Conservation (phyloP, 2,113 vertebrate genomes). For the Andinoacara biseriatus region DNA sequence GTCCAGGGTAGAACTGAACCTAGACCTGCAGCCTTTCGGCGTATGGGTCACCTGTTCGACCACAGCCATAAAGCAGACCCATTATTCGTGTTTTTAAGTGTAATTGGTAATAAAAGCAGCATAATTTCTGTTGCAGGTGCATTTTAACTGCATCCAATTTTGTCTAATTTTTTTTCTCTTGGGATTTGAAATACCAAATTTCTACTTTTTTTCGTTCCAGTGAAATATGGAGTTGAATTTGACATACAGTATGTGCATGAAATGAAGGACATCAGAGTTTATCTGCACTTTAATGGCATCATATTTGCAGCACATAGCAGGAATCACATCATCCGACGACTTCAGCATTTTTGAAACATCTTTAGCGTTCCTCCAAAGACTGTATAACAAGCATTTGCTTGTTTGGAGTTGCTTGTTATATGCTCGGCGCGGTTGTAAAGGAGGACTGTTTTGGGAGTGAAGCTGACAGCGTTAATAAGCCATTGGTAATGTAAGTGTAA, state of each 20-base stretch:
- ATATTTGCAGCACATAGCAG: slow-evolving; percentile 36
- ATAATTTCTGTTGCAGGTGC: not conserved
- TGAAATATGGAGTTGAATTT: slow-evolving; percentile 8
- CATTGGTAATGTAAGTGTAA: slow-evolving; percentile 40
- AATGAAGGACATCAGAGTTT: slow-evolving; percentile 30
- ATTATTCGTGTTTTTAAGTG: not conserved
- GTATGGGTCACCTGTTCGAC: not conserved
- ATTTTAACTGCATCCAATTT: not conserved
- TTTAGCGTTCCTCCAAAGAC: slow-evolving; percentile 57
- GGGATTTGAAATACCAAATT: not conserved
- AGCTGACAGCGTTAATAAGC: slow-evolving; percentile 62
- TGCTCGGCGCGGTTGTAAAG: slow-evolving; percentile 36
- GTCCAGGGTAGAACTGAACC: not conserved
- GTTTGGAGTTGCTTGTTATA: slow-evolving; percentile 53
- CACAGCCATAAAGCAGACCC: not conserved
- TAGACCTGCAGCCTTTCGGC: not conserved
- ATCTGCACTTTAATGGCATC: slow-evolving; percentile 47
- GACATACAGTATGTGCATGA: slow-evolving; percentile 1
- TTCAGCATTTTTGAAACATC: slow-evolving; percentile 56
- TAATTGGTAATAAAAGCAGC: not conserved
- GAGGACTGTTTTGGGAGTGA: slow-evolving; percentile 48
- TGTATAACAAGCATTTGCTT: slow-evolving; percentile 60
- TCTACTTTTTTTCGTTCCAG: slow-evolving; percentile 2
- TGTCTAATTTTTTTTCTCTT: not conserved
- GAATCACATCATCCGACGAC: slow-evolving; percentile 52